Base-by-base conservation (phyloP, 2,888 invertebrate species). In the Timema cristinae region DNA sequence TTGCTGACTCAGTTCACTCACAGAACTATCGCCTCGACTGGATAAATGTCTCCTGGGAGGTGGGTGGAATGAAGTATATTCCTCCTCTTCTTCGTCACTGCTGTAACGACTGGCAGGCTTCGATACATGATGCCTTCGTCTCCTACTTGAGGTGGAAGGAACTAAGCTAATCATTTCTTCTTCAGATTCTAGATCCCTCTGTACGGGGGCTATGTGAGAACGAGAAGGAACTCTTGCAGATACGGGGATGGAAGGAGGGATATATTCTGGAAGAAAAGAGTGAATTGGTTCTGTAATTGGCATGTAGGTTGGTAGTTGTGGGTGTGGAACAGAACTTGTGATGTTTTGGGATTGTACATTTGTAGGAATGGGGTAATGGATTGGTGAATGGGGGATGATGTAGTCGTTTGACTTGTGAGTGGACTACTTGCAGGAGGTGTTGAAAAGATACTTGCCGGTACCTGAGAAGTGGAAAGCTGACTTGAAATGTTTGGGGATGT, bases 1-100 rank as follows among this genome's bases (percentile, higher is more conserved):
- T 79, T 92, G 91, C 0, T 87, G 86, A 11, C 91, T 88, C 49
- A 91, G 87, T 78, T 92, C 90, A 0, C 86, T 83, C 74, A 93
- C 87, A 5, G 80, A 6, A 79, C 80, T 74, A 78, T 73, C 63
- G 73, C 75, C 61, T 71, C 73, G 71, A 73, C 74, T 67, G 75
- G 67, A 68, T 49, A 66, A 72, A 66, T 73, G 73, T 79, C 77
- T 77, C 77, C 71, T 77, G 78, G 67, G 54, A 9, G 71, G 78
- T 72, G 32, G 78, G 5, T 80, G 80, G 6, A 77, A 78, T 48
- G 79, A 78, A 73, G 79, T 79, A 68, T 79, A 78, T 48, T 81
- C 78, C 70, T 78, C 80, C 67, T 79, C 66, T 54, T 76, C 75
- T 50, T 75, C 76, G 69, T 75, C 76, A 67, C 73, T 77, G 63